Evolutionary conservation across 2,888 invertebrate species (phyloP), one percentile per base, ranked within the genome.

Genomic region (Leuctra nigra): DNA sequence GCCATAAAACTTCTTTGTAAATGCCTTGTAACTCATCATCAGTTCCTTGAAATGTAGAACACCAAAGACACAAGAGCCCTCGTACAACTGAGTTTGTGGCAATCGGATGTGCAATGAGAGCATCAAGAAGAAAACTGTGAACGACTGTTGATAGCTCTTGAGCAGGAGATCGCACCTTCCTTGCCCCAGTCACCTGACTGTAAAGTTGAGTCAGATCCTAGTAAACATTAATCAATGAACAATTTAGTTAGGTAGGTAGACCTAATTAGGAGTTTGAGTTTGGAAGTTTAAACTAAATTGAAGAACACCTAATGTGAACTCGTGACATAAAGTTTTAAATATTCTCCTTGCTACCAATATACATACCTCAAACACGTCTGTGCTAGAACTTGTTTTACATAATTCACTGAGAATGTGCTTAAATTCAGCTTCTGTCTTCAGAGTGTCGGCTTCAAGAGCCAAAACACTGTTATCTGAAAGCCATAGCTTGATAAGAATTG

Each of bases 21-120:
- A 70, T 56, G 58, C 69, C 64, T 62, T 68, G 68, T 7, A 71
- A 58, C 38, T 58, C 56, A 7, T 33, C 59, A 59, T 66, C 64
- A 18, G 65, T 62, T 29, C 62, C 50, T 24, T 59, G 44, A 36
- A 64, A 66, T 39, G 44, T 55, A 1, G 62, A 50, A 9, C 66
- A 66, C 65, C 65, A 65, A 35, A 63, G 54, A 24, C 66, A 66
- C 9, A 69, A 62, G 53, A 71, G 64, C 58, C 66, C 61, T 53
- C 69, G 68, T 11, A 70, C 62, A 23, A 70, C 20, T 9, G 39
- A 14, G 29, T 58, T 54, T 23, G 50, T 25, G n/a, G 11, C 18
- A 9, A 41, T 36, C 9, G 58, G 58, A 22, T 50, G 25, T 16
- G 25, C 13, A 7, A 55, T 11, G 4, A 55, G 36, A 13, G 18